phyloP scores from a whole-genome alignment of 92 coral and sea anemone genomes.

The Meandrina meandrites region DNA sequence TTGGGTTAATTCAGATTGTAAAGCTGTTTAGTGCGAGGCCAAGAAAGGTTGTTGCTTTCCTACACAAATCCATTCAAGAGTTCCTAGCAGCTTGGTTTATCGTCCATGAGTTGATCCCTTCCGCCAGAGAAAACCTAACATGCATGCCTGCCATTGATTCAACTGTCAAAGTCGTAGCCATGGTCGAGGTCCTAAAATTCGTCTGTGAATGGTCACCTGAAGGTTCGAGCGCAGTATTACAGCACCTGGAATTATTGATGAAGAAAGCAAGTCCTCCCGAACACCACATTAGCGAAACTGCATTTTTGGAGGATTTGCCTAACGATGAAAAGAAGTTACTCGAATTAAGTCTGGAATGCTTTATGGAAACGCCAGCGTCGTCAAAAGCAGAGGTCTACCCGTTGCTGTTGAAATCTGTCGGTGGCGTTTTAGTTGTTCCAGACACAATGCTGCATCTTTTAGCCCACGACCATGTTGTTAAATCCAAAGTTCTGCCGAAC shows the following conservation, averaged over 20 bases:
- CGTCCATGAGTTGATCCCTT: background rate
- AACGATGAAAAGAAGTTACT: background rate
- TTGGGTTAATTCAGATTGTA: slow-evolving; percentile 15
- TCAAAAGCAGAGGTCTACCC: background rate
- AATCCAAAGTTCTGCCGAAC: background rate
- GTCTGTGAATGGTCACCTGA: background rate
- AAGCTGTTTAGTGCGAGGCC: slow-evolving; percentile 11
- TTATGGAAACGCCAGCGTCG: background rate
- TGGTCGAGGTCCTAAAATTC: background rate
- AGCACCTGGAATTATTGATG: background rate
- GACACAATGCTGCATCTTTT: background rate
- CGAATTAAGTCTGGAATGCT: background rate
- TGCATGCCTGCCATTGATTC: slow-evolving; percentile 3
- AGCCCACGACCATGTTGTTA: background rate
- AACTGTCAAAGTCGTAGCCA: background rate
- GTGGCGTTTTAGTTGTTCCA: background rate
- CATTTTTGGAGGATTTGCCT: background rate
- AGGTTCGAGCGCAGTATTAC: background rate
- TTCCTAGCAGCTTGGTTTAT: slow-evolving; percentile 24
- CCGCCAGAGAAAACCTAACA: background rate
- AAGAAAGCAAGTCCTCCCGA: background rate
- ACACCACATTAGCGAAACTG: background rate
- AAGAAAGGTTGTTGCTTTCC: background rate
- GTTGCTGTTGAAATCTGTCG: background rate
- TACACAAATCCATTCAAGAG: slow-evolving; percentile 28